Evolutionary conservation across 2,113 vertebrate genomes (phyloP), one percentile per base, ranked within the genome.

Genomic region (Phasianus colchicus): DNA sequence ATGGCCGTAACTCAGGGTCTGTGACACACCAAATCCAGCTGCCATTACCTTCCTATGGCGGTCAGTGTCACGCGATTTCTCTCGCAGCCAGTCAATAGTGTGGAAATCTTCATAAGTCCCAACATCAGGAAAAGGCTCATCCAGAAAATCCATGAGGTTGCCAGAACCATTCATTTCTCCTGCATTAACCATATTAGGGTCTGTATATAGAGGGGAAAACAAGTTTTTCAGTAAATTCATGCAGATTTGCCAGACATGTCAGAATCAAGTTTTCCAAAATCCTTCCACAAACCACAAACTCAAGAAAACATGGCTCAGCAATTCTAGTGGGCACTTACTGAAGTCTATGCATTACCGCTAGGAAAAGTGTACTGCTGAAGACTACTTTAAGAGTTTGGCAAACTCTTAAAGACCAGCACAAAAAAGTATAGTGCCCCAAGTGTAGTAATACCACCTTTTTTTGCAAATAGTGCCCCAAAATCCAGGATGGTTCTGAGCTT

Each of bases 101-200:
- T 99, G 99, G 95, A 99, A 99, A 96, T 99, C 99, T 70, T 99
- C 99, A 0, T 99, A 99, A 1, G 99, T 99, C 40, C 98, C 98
- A 81, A 99, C 99, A 2, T 99, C 99, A 0, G 99, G 99, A 94
- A 99, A 98, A 21, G 99, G 99, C 91, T 99, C 99, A 36, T 99
- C 99, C 57, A 99, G 98, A 96, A 99, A 99, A 96, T 99, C 99
- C 99, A 99, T 99, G 87, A 99, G 95, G 97, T 99, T 99, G 13
- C 98, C 99, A 16, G 99, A 97, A 57, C 98, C 98, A 9, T 99
- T 99, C 98, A 99, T 99, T 71, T 98, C 98, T 96, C 98, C 98
- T 8, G 98, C 97, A 97, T 98, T 98, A 90, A 99, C 99, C 97
- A 98, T 97, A 96, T 98, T 99, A 97, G 86, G 93, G 72, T 95